Conservation (phyloP, 30 jellyfish, hydroid and myxozoan species). For the Turritopsis rubra region DNA sequence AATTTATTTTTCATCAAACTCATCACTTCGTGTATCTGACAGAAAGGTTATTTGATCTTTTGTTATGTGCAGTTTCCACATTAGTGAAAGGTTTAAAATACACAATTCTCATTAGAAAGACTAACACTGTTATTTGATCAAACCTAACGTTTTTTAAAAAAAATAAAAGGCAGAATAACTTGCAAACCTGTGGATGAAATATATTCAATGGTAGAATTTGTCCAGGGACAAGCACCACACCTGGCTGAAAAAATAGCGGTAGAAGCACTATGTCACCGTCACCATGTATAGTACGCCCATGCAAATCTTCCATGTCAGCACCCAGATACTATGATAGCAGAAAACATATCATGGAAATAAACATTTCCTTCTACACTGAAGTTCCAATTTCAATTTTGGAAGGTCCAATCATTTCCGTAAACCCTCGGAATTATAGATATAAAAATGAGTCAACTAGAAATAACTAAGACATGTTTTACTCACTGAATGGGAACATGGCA, state of each 20-base stretch:
- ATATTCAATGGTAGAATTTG: slow-evolving; percentile 71
- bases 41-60: too few species aligned
- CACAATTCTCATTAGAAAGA: too few species aligned
- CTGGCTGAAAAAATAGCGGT: slow-evolving; percentile 63
- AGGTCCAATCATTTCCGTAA: too few species aligned
- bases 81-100: too few species aligned
- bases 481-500: slow-evolving; percentile 52
- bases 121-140: too few species aligned
- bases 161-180: neutral
- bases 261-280: slow-evolving; percentile 68
- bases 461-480: slow-evolving; percentile 5
- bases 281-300: slow-evolving; percentile 87
- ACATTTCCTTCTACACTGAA: too few species aligned
- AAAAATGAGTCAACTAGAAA: neutral
- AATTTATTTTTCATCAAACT: too few species aligned
- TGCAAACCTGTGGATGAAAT: slow-evolving; percentile 73
- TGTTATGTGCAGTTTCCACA: too few species aligned
- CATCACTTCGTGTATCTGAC: neutral
- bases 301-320: slow-evolving; percentile 78
- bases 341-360: too few species aligned
- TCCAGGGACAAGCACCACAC: slow-evolving; percentile 79
- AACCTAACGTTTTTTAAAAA: too few species aligned
- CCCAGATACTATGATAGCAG: slow-evolving; percentile 58
- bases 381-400: too few species aligned
- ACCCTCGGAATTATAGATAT: too few species aligned